Evolutionary conservation across 2,888 invertebrate genomes (phyloP).

Genomic region (Rhingia rostrata): DNA sequence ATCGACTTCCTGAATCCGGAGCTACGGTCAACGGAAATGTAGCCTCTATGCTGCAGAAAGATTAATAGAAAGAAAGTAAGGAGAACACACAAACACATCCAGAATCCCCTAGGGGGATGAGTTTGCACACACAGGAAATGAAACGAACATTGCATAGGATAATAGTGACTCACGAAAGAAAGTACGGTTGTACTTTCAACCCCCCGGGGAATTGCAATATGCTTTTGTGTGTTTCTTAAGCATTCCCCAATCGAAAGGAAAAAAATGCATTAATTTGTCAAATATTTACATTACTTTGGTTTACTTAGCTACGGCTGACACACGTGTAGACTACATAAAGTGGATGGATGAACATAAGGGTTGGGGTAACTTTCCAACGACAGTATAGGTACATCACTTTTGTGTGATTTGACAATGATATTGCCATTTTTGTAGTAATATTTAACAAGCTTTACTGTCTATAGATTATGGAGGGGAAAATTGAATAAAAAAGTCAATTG

Average conservation of each 20-base stretch:
- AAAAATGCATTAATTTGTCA: constrained; percentile 70
- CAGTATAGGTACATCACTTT: too few relatives aligned
- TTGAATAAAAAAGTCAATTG: too few relatives aligned
- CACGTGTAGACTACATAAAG: constrained; percentile 15
- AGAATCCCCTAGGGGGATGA: constrained; percentile 58
- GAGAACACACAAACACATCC: constrained; percentile 1
- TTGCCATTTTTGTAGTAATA: too few relatives aligned
- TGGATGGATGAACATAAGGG: not conserved
- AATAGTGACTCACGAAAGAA: constrained; percentile 58
- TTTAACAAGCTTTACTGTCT: too few relatives aligned
- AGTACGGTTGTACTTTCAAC: constrained; percentile 7
- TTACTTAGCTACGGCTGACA: constrained; percentile 31
- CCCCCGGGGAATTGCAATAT: constrained; percentile 66
- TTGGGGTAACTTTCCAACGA: not conserved
- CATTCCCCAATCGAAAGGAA: constrained; percentile 48
- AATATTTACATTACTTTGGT: constrained; percentile 59
- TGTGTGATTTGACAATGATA: too few relatives aligned
- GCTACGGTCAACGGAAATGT: constrained; percentile 57
- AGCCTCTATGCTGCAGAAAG: constrained; percentile 34
- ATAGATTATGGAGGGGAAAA: too few relatives aligned
- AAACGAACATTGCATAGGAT: constrained; percentile 46
- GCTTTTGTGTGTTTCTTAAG: constrained; percentile 36
- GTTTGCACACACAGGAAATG: constrained; percentile 50
- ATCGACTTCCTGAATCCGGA: constrained; percentile 43
- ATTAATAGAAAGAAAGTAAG: constrained; percentile 50